Evolutionary conservation across 2,797 vertebrate genomes (phyloP).

Genomic region (Rachycentron canadum): DNA sequence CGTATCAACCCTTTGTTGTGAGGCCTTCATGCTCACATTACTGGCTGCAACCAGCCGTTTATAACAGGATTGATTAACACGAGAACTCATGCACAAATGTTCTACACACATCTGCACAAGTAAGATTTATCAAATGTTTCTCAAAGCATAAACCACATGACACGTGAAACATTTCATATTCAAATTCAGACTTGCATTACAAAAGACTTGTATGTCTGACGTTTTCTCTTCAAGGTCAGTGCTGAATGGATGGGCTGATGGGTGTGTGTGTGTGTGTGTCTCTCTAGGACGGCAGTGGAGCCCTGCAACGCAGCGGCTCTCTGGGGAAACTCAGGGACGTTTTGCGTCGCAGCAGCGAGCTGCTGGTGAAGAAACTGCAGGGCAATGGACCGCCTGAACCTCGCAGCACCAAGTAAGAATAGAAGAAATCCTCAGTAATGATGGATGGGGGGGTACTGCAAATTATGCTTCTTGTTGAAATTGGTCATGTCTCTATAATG

Average conservation of each 20-base stretch:
- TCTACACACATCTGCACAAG: background rate
- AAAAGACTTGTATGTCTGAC: background rate
- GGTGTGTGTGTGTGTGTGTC: conserved; percentile 49
- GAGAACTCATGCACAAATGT: background rate
- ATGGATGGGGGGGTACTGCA: background rate
- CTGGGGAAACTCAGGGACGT: conserved; percentile 94
- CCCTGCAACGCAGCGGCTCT: conserved; percentile 92
- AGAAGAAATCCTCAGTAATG: background rate
- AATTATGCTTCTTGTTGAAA: background rate
- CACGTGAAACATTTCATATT: background rate
- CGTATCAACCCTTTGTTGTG: background rate
- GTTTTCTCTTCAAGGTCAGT: background rate
- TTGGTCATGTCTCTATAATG: background rate
- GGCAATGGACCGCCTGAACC: conserved; percentile 90
- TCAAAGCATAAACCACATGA: background rate
- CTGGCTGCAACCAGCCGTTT: background rate
- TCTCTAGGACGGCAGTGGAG: conserved; percentile 93
- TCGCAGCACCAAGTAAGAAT: conserved; percentile 85
- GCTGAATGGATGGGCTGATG: conserved; percentile 28
- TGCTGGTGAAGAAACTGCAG: conserved; percentile 97
- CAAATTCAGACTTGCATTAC: no score
- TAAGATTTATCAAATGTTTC: background rate
- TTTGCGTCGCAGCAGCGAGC: conserved; percentile 94
- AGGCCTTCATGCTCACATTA: background rate
- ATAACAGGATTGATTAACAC: background rate